Base-by-base conservation (phyloP, 2,888 invertebrate genomes). In the Slavum lentiscoides region DNA sequence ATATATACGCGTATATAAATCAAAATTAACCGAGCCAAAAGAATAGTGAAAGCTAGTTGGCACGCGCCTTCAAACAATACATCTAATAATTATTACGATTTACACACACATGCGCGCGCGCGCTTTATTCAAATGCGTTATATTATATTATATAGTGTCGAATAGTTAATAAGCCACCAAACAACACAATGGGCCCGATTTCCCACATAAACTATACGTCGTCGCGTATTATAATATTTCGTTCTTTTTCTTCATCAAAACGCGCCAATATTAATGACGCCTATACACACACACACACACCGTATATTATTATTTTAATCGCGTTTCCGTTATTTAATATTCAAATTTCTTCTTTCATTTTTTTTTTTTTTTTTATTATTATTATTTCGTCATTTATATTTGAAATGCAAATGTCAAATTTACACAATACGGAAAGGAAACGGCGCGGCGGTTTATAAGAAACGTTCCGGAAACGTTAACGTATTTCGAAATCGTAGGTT, bases 41-140 rank as follows among this genome's bases (percentile, higher is more conserved):
- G 2, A n/a, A 30, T 30, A 23, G 69, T 11, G 68, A 76, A 76
- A 76, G 68, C 49, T 17, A 19, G 69, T 62, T 77, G 77, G 62
- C 77, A 39, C 55, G 77, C 62, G 77, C 11, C 55, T 61, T 64
- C 9, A 13, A 30, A 74, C 49, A 49, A 30, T 30, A 30, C 1
- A 30, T 30, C n/a, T n/a, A n/a, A 64, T 64, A 23, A 15, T 64
- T 53, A 74, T 74, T 64, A 23, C n/a, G 37, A 64, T 74, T 37
- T 62, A 64, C 53, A 53, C 30, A 17, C 53, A 53, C 53, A 30
- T 30, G 59, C n/a, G 23, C 55, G 62, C 53, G n/a, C 19, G 59
- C n/a, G 49, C n/a, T n/a, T 62, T 62, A 62, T 74, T 62, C 74
- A 49, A 74, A 74, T 62, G 23, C 30, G 30, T 30, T 30, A 30